Evolutionary conservation across 2,113 vertebrate genomes (phyloP).

Genomic region (Tylochromis polylepis): DNA sequence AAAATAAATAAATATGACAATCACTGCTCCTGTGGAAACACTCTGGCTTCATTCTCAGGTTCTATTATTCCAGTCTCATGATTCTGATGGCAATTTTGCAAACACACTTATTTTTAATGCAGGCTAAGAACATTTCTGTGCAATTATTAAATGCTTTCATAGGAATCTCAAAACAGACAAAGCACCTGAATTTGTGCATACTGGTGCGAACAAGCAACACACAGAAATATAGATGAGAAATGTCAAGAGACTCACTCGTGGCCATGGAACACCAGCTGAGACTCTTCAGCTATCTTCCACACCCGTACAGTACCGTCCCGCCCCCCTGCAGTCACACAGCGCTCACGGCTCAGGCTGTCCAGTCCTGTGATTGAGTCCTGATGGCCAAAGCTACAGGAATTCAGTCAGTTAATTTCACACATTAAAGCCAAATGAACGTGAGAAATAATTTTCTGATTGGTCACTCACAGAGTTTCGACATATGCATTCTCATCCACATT

Average conservation of each 20-base stretch:
- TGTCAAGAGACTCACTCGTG: constrained; percentile 81
- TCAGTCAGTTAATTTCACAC: background rate
- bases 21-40: background rate
- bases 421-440: background rate
- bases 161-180: background rate
- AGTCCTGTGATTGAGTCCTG: constrained; percentile 88
- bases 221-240: background rate
- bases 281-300: constrained; percentile 96
- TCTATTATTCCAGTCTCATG: background rate
- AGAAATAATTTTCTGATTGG: background rate
- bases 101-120: background rate
- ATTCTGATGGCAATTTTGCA: background rate
- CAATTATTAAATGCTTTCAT: background rate
- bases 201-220: background rate
- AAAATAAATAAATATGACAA: background rate
- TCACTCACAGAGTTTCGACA: constrained; percentile 91
- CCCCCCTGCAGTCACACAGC: constrained; percentile 90
- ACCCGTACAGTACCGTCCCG: constrained; percentile 86
- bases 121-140: background rate
- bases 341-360: constrained; percentile 89
- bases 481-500: constrained; percentile 92
- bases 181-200: background rate
- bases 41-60: background rate
- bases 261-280: constrained; percentile 91
- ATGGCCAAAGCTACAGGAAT: constrained; percentile 83